These are phyloP conservation scores for Thalassoma bifasciatum DNA, from an alignment of 2,113 vertebrate species.

Conservation along the genomic window DNA sequence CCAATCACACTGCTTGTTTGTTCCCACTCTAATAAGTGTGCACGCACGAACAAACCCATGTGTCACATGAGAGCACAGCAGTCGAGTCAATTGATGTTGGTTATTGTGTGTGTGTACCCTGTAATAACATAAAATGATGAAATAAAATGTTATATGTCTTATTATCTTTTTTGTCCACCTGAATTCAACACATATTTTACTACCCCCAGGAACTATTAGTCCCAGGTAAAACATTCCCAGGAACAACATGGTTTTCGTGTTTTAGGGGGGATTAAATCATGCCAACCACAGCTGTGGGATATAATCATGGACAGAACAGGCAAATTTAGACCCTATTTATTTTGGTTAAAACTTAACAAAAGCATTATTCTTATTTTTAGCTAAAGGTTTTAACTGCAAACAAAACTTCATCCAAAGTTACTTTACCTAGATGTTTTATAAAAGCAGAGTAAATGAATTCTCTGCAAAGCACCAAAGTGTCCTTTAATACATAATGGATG, in stretches of 20 bases:
- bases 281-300: too few species aligned
- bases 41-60: conserved; percentile 28
- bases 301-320: too few species aligned
- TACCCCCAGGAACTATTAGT: too few species aligned
- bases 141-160: not conserved
- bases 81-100: conserved; percentile 42
- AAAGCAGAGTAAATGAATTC: conserved; percentile 16
- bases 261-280: too few species aligned
- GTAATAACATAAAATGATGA: conserved; percentile 31
- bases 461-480: not conserved
- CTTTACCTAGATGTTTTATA: not conserved
- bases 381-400: too few species aligned
- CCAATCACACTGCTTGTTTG: not conserved
- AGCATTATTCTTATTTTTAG: too few species aligned
- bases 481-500: conserved; percentile 32
- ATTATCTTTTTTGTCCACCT: too few species aligned
- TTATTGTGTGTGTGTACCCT: conserved; percentile 46
- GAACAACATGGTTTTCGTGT: too few species aligned
- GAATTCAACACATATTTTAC: too few species aligned
- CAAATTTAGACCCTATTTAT: too few species aligned
- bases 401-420: not conserved
- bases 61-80: conserved; percentile 28
- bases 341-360: too few species aligned
- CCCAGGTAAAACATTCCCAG: too few species aligned
- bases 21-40: not conserved